These are phyloP conservation scores for Chesias legatella DNA, from an alignment of 2,888 invertebrate genomes.

Conservation along the genomic window DNA sequence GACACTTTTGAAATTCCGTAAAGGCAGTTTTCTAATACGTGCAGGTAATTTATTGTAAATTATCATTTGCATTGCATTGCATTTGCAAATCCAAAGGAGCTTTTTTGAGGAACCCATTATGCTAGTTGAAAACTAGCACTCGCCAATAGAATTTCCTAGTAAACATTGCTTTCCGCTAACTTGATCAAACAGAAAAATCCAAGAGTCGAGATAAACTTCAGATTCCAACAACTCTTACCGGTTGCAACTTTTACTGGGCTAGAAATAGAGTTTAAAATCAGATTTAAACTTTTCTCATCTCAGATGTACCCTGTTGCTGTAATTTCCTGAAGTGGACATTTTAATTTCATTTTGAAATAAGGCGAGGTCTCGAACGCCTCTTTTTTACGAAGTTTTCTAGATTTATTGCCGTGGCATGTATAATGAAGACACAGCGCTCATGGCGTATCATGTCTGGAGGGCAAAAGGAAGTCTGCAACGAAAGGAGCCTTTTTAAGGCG, in stretches of 20 bases:
- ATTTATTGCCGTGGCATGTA: too few species aligned
- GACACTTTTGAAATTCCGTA: too few species aligned
- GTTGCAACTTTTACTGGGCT: slow-evolving; percentile 13
- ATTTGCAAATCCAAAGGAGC: too few species aligned
- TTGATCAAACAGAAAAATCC: slow-evolving; percentile 7
- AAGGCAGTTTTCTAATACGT: too few species aligned
- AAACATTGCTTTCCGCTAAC: neutral
- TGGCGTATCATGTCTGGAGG: too few species aligned
- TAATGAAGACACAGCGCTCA: too few species aligned
- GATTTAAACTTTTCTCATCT: slow-evolving; percentile 25
- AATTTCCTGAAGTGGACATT: slow-evolving; percentile 10
- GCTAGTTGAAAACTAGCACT: slow-evolving; percentile 3
- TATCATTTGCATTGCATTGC: too few species aligned
- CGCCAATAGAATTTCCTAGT: slow-evolving; percentile 1
- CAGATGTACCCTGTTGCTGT: slow-evolving; percentile 9
- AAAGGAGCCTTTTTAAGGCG: too few species aligned
- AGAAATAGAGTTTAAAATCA: slow-evolving; percentile 7
- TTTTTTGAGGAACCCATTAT: too few species aligned
- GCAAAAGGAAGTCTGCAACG: too few species aligned
- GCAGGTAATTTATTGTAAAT: too few species aligned
- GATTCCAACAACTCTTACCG: slow-evolving; percentile 15
- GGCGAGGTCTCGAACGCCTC: neutral
- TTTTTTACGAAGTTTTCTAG: too few species aligned
- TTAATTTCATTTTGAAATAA: slow-evolving; percentile 7
- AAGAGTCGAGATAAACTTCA: slow-evolving; percentile 1